Evolutionary conservation across 2,888 invertebrate species (phyloP).

Genomic region (Agrotis clavis): DNA sequence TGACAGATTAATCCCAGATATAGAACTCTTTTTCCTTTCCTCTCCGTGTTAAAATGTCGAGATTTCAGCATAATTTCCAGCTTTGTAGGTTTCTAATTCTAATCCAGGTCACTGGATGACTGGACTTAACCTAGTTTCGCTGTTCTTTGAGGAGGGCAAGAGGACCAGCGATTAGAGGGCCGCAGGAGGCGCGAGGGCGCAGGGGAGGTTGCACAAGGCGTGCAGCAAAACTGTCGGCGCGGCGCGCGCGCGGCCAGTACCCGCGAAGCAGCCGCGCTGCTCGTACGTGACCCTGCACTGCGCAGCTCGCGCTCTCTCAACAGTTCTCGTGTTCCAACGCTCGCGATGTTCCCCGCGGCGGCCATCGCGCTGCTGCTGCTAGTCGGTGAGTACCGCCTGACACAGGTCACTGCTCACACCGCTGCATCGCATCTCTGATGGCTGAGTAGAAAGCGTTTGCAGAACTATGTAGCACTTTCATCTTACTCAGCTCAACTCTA

Average conservation of each 20-base stretch:
- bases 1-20: no score
- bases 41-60: no score
- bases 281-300: constrained; percentile 45
- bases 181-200: constrained; percentile 12
- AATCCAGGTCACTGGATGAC: no score
- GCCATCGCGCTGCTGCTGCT: constrained; percentile 69
- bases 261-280: constrained; percentile 47
- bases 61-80: no score
- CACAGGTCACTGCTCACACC: neutral
- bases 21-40: no score
- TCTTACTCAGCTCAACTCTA: constrained; percentile 19
- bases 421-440: neutral
- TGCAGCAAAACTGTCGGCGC: constrained; percentile 48
- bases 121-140: neutral
- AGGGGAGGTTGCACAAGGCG: constrained; percentile 36
- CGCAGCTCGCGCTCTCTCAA: constrained; percentile 54
- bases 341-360: constrained; percentile 62
- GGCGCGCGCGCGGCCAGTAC: constrained; percentile 63
- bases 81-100: no score
- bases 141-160: neutral
- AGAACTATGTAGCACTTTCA: constrained; percentile 43
- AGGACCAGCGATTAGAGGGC: neutral
- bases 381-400: constrained; percentile 70
- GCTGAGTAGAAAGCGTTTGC: constrained; percentile 4
- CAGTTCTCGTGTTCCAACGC: constrained; percentile 44